Conservation (phyloP, 2,888 invertebrate species). For the Lepidonotus clava region DNA sequence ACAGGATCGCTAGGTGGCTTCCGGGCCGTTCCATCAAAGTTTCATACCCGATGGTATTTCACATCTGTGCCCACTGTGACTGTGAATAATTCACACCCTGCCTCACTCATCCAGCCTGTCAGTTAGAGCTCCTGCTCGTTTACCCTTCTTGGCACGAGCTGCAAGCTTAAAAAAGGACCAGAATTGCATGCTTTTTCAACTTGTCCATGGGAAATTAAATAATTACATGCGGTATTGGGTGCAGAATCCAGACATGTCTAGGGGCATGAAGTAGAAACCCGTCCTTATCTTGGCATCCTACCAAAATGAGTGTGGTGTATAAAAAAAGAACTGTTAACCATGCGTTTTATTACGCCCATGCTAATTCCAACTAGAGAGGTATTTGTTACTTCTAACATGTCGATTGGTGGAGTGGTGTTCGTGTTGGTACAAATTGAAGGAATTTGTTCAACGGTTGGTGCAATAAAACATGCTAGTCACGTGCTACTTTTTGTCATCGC, state of each 20-base stretch:
- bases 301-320: background rate
- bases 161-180: background rate
- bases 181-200: background rate
- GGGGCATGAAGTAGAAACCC: background rate
- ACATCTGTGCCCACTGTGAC: constrained; percentile 23
- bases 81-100: constrained; percentile 32
- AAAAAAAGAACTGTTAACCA: too few relatives aligned
- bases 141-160: constrained; percentile 1
- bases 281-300: background rate
- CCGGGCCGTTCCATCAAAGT: constrained; percentile 39
- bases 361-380: too few relatives aligned
- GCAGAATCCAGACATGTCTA: background rate
- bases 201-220: background rate
- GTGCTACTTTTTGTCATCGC: too few relatives aligned
- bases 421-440: too few relatives aligned
- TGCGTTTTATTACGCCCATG: too few relatives aligned
- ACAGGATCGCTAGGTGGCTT: constrained; percentile 3
- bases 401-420: too few relatives aligned
- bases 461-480: too few relatives aligned
- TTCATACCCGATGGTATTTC: constrained; percentile 33
- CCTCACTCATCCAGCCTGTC: background rate
- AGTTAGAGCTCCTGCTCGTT: background rate
- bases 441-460: too few relatives aligned
- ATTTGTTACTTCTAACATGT: too few relatives aligned
- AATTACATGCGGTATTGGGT: constrained; percentile 14